Evolutionary conservation across 2,888 invertebrate species (phyloP).

Genomic region (Teleogryllus oceanicus): DNA sequence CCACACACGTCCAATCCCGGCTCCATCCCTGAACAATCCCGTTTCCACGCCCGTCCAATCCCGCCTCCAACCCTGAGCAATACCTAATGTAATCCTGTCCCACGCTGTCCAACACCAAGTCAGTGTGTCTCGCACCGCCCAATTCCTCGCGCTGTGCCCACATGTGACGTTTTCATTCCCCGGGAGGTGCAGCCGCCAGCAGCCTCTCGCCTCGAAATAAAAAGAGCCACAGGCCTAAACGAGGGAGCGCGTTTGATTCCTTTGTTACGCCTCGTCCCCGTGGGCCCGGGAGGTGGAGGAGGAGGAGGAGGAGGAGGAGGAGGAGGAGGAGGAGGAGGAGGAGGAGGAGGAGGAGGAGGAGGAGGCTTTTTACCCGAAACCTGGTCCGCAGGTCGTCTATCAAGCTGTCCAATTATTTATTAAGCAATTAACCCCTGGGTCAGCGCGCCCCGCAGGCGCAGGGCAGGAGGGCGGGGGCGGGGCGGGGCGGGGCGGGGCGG

Average conservation of each 20-base stretch:
- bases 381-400: neutral
- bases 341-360: too few species aligned
- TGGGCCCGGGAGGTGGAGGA: neutral
- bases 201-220: neutral
- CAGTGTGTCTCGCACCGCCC: too few species aligned
- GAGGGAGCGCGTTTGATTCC: neutral
- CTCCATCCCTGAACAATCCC: too few species aligned
- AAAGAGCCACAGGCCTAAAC: neutral
- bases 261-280: neutral
- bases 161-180: neutral
- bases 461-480: neutral
- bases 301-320: neutral
- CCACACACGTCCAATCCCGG: too few species aligned
- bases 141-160: too few species aligned
- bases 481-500: neutral
- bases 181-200: neutral
- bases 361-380: conserved; percentile 11
- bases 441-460: neutral
- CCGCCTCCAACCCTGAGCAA: too few species aligned
- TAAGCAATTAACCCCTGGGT: neutral
- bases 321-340: too few species aligned
- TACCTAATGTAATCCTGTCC: too few species aligned
- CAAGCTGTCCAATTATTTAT: conserved; percentile 10
- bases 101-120: too few species aligned
- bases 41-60: too few species aligned